phyloP scores from a whole-genome alignment of 2,797 vertebrate species.

The Petrocephalus schoutedeni region DNA sequence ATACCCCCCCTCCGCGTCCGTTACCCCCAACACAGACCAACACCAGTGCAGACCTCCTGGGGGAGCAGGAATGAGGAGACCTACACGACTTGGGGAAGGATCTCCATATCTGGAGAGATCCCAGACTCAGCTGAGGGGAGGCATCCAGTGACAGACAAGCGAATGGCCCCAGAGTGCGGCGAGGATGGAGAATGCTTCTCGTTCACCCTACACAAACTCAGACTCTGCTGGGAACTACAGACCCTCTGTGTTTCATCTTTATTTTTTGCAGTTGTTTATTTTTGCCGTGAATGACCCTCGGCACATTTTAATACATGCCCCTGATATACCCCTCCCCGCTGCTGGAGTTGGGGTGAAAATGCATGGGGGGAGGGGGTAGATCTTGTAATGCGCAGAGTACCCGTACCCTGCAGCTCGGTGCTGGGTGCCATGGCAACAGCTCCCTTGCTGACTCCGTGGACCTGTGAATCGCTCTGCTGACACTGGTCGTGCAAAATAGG shows the following conservation, averaged over 20 bases:
- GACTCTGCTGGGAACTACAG: background rate
- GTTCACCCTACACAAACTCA: background rate
- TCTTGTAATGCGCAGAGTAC: background rate
- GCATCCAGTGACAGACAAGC: background rate
- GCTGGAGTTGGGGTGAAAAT: background rate
- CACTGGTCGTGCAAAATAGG: background rate
- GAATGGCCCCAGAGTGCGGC: background rate
- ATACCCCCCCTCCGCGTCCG: slow-evolving; percentile 54
- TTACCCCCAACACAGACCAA: slow-evolving; percentile 50
- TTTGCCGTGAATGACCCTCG: background rate
- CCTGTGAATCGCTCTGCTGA: background rate
- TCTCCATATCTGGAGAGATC: slow-evolving; percentile 25
- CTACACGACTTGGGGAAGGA: slow-evolving; percentile 32
- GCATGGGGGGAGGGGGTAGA: background rate
- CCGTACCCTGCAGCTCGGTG: background rate
- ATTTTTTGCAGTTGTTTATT: background rate
- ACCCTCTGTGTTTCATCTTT: background rate
- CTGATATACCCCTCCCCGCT: background rate
- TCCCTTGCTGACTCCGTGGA: background rate
- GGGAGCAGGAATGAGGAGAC: slow-evolving; percentile 50
- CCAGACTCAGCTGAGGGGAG: background rate
- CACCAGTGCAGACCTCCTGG: slow-evolving; percentile 50
- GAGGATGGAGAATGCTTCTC: background rate
- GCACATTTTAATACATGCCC: background rate
- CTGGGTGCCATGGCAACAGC: background rate